Evolutionary conservation across 2,888 invertebrate genomes (phyloP), one percentile per base, ranked within the genome.

Genomic region (Dynastes grantii): DNA sequence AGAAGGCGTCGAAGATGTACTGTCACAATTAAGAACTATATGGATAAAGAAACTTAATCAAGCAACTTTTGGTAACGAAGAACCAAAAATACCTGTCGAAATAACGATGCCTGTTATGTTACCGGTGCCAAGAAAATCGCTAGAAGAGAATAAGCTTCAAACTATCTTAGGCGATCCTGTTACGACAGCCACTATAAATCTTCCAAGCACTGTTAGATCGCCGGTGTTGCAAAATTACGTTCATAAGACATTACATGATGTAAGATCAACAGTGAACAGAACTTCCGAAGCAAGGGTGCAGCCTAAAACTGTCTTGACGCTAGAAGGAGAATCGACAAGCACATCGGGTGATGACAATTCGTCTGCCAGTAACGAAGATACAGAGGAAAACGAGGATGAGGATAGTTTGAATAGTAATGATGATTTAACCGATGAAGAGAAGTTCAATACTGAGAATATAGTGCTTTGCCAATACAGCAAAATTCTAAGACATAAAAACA

Each of bases 41-140:
- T 78, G 78, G 78, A 53, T 78, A 16, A 73, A 78, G 51, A 78
- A 78, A 40, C 49, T 78, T n/a, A 55, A 68, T n/a, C 40, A 73
- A 27, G 40, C 73, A 29, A 58, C 40, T 1, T 4, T 27, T 8
- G 22, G 22, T 9, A 63, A 9, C n/a, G 32, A 45, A 58, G 32
- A 13, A 4, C 27, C 40, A 8, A 29, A 49, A 45, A 16, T 58
- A n/a, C 71, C 71, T 0, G 9, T 71, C 13, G 16, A 4, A 37
- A 37, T 70, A 32, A 16, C 70, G 13, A 53, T 53, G 53, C 53
- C 70, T 2, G 22, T 70, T n/a, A 70, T 32, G 29, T n/a, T 73
- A 55, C 3, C 55, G 4, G 58, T 58, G 1, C 11, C 73, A 58
- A 61, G 40, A 58, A 32, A 1, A 5, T 40, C 73, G 0, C 16